phyloP scores from a whole-genome alignment of 2,888 invertebrate genomes.

The Drosophila dives region DNA sequence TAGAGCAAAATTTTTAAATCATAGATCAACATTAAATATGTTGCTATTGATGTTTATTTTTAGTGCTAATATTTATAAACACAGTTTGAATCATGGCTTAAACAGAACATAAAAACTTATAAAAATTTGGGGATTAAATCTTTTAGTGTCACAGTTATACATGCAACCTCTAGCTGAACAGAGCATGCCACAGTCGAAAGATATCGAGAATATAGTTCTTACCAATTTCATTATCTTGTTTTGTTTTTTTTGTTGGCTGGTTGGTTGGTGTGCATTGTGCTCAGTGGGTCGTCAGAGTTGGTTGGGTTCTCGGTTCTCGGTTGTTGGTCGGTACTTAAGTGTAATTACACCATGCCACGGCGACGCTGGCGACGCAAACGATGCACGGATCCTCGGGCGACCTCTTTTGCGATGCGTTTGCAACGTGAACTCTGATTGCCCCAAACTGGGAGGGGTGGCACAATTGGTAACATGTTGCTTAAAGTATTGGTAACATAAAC shows the following conservation, averaged over 20 bases:
- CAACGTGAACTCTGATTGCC: slow-evolving; percentile 62
- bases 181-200: neutral
- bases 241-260: neutral
- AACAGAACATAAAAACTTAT: neutral
- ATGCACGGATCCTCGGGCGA: slow-evolving; percentile 51
- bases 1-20: neutral
- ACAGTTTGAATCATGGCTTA: neutral
- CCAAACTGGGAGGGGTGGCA: neutral
- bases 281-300: slow-evolving; percentile 54
- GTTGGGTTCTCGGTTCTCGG: slow-evolving; percentile 40
- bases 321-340: slow-evolving; percentile 65
- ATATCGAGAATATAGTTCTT: neutral
- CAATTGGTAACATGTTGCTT: slow-evolving; percentile 12
- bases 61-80: neutral
- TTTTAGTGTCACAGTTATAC: neutral
- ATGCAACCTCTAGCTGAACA: neutral
- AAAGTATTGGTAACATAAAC: slow-evolving; percentile 1
- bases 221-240: neutral
- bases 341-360: slow-evolving; percentile 65
- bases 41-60: neutral
- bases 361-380: slow-evolving; percentile 28
- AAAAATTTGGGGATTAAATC: too few species aligned
- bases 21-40: neutral
- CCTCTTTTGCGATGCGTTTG: slow-evolving; percentile 72
- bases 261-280: slow-evolving; percentile 6